Percentiles rank a stretch among this genome's conserved stretches.
phyloP scores from a whole-genome alignment of 2,888 invertebrate species.

The Polydrusus cervinus region DNA sequence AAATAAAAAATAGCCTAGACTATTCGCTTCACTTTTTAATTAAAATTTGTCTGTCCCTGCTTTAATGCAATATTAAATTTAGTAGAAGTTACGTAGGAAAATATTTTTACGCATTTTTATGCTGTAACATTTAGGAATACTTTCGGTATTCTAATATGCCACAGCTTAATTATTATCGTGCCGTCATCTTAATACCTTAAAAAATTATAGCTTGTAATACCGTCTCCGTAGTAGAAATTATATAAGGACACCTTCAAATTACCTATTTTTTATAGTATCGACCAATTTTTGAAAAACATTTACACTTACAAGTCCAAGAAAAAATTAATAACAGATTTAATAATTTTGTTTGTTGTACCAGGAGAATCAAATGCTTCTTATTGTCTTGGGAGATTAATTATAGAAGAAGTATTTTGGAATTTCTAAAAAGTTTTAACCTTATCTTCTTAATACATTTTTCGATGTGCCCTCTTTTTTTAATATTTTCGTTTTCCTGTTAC shows the following conservation, averaged over 20 bases:
- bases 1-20: too few relatives aligned
- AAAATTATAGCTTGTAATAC: conserved; percentile 42
- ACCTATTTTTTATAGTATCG: background rate
- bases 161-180: conserved; percentile 69
- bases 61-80: conserved; percentile 52
- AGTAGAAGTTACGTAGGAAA: conserved; percentile 43
- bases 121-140: conserved; percentile 58
- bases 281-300: too few relatives aligned
- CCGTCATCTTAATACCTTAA: conserved; percentile 45
- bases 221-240: conserved; percentile 32
- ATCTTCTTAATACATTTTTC: too few relatives aligned
- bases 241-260: background rate
- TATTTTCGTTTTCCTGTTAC: too few relatives aligned
- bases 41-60: background rate
- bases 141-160: conserved; percentile 60
- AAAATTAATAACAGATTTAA: too few relatives aligned
- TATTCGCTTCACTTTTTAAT: conserved; percentile 17
- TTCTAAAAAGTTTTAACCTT: too few relatives aligned
- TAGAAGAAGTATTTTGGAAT: too few relatives aligned
- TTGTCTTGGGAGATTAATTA: too few relatives aligned
- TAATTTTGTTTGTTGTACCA: too few relatives aligned
- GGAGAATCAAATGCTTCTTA: too few relatives aligned
- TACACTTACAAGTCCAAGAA: too few relatives aligned
- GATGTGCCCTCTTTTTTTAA: too few relatives aligned
- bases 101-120: conserved; percentile 49